A percentile compares a stretch with the other conserved stretches of the same genome.
Conservation (phyloP, 2,888 invertebrate genomes). For the Agriopis leucophaearia region DNA sequence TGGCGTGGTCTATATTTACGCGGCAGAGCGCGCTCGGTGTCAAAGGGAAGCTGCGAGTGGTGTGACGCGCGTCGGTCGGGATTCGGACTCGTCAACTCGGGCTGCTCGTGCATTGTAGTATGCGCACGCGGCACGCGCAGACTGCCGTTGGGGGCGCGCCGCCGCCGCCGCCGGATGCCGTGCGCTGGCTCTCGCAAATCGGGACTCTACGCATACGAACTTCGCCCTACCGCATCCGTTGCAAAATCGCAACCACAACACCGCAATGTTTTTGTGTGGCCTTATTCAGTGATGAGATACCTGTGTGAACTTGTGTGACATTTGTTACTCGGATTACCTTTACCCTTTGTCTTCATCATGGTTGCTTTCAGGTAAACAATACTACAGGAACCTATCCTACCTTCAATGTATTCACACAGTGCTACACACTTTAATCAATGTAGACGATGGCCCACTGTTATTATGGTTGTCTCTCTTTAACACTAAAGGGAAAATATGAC, state of each 20-base stretch:
- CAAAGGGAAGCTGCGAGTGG: constrained; percentile 69
- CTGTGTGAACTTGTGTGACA: constrained; percentile 53
- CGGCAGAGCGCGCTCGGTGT: constrained; percentile 74
- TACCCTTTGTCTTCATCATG: constrained; percentile 50
- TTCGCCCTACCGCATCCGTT: constrained; percentile 53
- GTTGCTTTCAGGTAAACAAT: constrained; percentile 59
- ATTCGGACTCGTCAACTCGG: constrained; percentile 53
- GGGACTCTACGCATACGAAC: constrained; percentile 47
- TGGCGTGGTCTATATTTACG: constrained; percentile 82
- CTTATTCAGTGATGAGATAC: constrained; percentile 61
- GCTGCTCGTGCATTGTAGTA: constrained; percentile 48
- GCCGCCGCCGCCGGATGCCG: constrained; percentile 49
- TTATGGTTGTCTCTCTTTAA: neutral
- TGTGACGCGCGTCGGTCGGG: constrained; percentile 69
- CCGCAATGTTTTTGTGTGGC: constrained; percentile 60
- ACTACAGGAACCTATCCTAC: constrained; percentile 9
- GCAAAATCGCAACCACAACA: constrained; percentile 56
- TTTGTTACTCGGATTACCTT: constrained; percentile 47
- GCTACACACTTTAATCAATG: neutral
- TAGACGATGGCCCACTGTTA: neutral
- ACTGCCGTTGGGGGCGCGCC: constrained; percentile 65
- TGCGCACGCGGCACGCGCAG: constrained; percentile 53
- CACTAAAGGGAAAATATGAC: too few species aligned
- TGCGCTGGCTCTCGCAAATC: constrained; percentile 52
- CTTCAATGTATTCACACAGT: neutral